Evolutionary conservation across 2,113 vertebrate genomes (phyloP), one percentile per base, ranked within the genome.

Genomic region (Abramis brama): DNA sequence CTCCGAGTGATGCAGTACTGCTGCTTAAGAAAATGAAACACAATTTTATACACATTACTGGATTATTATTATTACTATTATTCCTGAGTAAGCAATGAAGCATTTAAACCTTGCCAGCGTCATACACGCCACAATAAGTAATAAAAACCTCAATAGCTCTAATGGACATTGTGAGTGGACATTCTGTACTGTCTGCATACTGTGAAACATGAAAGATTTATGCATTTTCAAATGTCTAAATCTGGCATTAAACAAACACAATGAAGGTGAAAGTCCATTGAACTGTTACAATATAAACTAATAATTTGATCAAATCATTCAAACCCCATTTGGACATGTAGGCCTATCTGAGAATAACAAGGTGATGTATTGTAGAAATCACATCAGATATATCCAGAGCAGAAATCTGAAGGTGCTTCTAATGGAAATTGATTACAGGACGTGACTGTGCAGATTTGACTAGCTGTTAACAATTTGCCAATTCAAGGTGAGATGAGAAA

Each of bases 351-450:
- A 13, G 10, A 43, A 73, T 45, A 45, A 73, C 6, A n/a, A 43
- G 11, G 23, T 15, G 33, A 79, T 27, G 3, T 59, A 27, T 80
- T 64, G 39, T 64, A 27, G 4, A 64, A 21, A 60, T 78, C 52
- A 33, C 27, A 59, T 59, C 30, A 36, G 30, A 78, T 13, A 23
- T 47, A 59, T 57, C 30, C 30, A 59, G 19, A 59, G 19, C 52
- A 62, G 55, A 74, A 39, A 25, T 25, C 23, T 62, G 52, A 78
- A 78, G 9, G 50, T 59, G 76, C 55, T 12, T 79, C 10, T 62
- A 60, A 79, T 79, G 17, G 6, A 39, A 25, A 55, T 33, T 76
- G 36, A 85, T 77, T 21, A 19, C 59, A 77, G 45, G 62, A 55
- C 21, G 79, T 66, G 47, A 45, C 33, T 77, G 74, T 50, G 13